A percentile compares a stretch with the other conserved stretches of the same genome.
Evolutionary conservation across 1,140 invertebrate genomes (phyloP).

Genomic region (Ridgeia piscesae): DNA sequence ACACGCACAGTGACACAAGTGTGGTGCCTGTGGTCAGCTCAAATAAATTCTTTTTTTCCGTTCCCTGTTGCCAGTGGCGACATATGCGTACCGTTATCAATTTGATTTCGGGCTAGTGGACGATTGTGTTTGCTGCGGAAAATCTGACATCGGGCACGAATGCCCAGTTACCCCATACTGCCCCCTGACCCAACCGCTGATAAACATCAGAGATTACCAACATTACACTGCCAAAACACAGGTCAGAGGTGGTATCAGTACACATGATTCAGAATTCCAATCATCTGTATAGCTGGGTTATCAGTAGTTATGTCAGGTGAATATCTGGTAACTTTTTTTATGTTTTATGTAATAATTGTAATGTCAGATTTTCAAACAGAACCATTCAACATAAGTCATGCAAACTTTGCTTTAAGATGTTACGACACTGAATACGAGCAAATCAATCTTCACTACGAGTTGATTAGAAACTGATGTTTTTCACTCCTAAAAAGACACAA

Average conservation of each 20-base stretch:
- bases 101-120: neutral
- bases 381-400: neutral
- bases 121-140: neutral
- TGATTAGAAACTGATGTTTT: neutral
- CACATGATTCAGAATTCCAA: too few relatives aligned
- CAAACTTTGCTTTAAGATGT: neutral
- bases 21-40: neutral
- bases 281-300: too few relatives aligned
- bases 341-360: too few relatives aligned
- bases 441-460: neutral
- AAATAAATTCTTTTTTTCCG: neutral
- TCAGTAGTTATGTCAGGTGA: too few relatives aligned
- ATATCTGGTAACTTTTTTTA: too few relatives aligned
- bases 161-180: neutral
- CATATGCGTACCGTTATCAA: neutral
- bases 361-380: neutral
- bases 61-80: neutral
- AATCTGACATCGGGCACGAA: neutral
- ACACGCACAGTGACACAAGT: neutral
- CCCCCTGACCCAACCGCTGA: neutral
- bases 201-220: neutral
- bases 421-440: neutral
- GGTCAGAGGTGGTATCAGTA: too few relatives aligned
- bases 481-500: neutral
- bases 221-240: neutral